Evolutionary conservation across 2,888 invertebrate genomes (phyloP), one percentile per base, ranked within the genome.

Genomic region (Eulithis testata): DNA sequence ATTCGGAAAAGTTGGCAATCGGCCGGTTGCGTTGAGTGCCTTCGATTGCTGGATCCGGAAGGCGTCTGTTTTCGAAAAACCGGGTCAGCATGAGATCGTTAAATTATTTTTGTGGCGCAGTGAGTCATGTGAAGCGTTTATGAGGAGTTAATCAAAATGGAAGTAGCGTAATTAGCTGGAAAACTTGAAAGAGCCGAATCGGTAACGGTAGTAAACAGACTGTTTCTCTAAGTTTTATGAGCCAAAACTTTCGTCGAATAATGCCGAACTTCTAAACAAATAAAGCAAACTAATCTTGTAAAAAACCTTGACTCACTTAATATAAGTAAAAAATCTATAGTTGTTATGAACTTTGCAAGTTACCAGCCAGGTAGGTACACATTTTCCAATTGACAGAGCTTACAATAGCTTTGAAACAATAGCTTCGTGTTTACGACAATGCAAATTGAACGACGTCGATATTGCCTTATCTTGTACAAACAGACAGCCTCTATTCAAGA

Each of bases 81-180:
- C 83, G 78, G 83, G 82, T 82, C 83, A 82, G 78, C 79, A 80
- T 77, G 73, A 74, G 77, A 76, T 82, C 83, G 82, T 85, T 80
- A 82, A 86, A 78, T 72, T 78, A 79, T 78, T 81, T 78, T 78
- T 78, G 80, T 79, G 79, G 79, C 77, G 75, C 75, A 81, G 79
- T 90, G 87, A 90, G 85, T 90, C 87, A 89, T 80, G 75, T 78
- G 75, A 68, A 74, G 73, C 83, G 73, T 88, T 49, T 49, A 49
- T 87, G 81, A 88, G 85, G 83, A 78, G 81, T 89, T 88, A 87
- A 90, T 89, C 89, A 89, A 76, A 79, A 81, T 82, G 74, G 79
- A 77, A 82, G 79, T 44, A 75, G 83, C 82, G 82, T 86, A 87
- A 82, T 83, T 76, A 83, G 87, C 49, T 87, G 70, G 64, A 59